phyloP scores from a whole-genome alignment of 2,888 invertebrate genomes.

The Acanthosepion pharaonis region DNA sequence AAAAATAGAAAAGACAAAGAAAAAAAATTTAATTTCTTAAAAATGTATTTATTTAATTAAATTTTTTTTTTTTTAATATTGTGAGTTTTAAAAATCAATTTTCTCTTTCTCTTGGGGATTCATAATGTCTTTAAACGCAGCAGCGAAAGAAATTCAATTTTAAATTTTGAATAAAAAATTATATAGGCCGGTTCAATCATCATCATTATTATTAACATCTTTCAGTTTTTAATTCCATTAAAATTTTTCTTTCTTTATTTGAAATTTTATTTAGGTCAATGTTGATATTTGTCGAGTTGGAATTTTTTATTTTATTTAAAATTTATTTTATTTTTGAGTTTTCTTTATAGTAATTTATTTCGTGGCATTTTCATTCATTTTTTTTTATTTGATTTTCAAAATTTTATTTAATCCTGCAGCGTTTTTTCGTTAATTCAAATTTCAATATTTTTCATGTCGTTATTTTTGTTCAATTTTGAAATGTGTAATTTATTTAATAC shows the following conservation, averaged over 20 bases:
- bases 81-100: constrained; percentile 33
- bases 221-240: constrained; percentile 33
- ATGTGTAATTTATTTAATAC: constrained; percentile 21
- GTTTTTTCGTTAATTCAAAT: constrained; percentile 33
- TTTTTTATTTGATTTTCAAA: not conserved
- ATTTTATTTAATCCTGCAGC: constrained; percentile 8
- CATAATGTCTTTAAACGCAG: not conserved
- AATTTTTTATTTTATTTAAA: not conserved
- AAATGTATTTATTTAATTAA: constrained; percentile 33
- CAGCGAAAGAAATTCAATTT: constrained; percentile 11
- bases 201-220: not conserved
- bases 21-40: constrained; percentile 33
- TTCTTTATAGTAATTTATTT: not conserved
- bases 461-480: not conserved
- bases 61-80: not conserved
- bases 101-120: constrained; percentile 16
- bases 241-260: not conserved
- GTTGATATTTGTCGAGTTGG: not conserved
- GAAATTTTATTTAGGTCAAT: constrained; percentile 21
- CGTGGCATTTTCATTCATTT: not conserved
- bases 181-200: not conserved
- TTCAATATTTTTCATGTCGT: not conserved
- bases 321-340: not conserved
- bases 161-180: constrained; percentile 25
- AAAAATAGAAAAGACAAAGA: not conserved